A percentile compares a stretch with the other conserved stretches of the same genome.
Evolutionary conservation across 2,113 vertebrate genomes (phyloP).

Genomic region (Varanus komodoensis): DNA sequence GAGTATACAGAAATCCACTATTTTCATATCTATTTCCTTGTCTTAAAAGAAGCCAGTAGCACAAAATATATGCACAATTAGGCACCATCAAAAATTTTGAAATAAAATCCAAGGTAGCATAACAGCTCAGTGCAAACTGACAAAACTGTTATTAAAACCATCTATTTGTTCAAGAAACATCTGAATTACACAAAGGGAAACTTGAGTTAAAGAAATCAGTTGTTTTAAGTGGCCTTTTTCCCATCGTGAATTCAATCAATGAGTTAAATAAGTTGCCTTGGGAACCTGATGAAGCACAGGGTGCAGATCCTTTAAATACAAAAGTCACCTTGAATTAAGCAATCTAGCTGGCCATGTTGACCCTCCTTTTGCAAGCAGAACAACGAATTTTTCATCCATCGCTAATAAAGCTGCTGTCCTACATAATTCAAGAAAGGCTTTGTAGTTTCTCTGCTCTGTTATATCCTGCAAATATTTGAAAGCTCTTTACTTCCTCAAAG

Average conservation of each 20-base stretch:
- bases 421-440: slow-evolving; percentile 58
- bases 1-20: too few species aligned
- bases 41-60: too few species aligned
- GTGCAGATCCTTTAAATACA: neutral
- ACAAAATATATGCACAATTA: neutral
- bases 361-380: neutral
- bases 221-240: neutral
- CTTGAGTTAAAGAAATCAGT: neutral
- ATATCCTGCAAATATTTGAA: slow-evolving; percentile 60
- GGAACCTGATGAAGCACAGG: neutral
- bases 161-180: neutral
- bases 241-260: neutral
- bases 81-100: neutral
- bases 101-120: neutral
- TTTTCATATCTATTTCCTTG: too few species aligned
- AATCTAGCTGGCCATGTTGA: neutral
- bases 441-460: slow-evolving; percentile 50
- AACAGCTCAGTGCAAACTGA: neutral
- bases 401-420: neutral
- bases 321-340: neutral
- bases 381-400: too few species aligned
- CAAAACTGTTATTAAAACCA: neutral
- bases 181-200: neutral
- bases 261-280: neutral
- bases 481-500: slow-evolving; percentile 56